Conservation (phyloP, 2,113 vertebrate species). For the Plotosus lineatus region DNA sequence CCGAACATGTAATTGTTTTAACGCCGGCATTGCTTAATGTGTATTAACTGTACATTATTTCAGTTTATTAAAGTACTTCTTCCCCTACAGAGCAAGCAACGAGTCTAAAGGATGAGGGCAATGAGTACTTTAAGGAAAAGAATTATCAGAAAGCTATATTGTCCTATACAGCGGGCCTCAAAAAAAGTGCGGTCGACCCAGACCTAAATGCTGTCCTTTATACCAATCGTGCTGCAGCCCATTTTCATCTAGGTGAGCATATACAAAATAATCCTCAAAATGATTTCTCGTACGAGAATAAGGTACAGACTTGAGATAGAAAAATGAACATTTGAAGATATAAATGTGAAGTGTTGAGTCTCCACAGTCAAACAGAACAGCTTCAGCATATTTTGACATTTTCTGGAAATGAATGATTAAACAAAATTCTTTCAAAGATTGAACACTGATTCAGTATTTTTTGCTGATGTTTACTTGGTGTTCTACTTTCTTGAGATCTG, state of each 20-base stretch:
- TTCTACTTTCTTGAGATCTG: neutral
- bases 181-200: conserved; percentile 73
- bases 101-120: conserved; percentile 87
- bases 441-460: neutral
- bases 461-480: neutral
- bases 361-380: neutral
- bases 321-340: neutral
- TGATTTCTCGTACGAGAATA: neutral
- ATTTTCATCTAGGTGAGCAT: conserved; percentile 81
- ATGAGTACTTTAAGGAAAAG: conserved; percentile 89
- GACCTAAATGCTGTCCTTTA: conserved; percentile 79
- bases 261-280: too few relatives aligned
- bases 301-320: neutral
- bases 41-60: neutral
- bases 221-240: conserved; percentile 87
- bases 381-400: neutral
- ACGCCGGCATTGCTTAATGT: neutral
- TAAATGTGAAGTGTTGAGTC: too few relatives aligned
- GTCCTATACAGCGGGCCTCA: conserved; percentile 83
- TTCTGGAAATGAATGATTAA: neutral
- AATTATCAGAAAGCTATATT: conserved; percentile 81
- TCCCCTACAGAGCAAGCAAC: conserved; percentile 80
- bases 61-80: neutral
- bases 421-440: neutral
- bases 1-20: neutral